Evolutionary conservation across 2,797 vertebrate genomes (phyloP).

Genomic region (Rhinoraja longicauda): DNA sequence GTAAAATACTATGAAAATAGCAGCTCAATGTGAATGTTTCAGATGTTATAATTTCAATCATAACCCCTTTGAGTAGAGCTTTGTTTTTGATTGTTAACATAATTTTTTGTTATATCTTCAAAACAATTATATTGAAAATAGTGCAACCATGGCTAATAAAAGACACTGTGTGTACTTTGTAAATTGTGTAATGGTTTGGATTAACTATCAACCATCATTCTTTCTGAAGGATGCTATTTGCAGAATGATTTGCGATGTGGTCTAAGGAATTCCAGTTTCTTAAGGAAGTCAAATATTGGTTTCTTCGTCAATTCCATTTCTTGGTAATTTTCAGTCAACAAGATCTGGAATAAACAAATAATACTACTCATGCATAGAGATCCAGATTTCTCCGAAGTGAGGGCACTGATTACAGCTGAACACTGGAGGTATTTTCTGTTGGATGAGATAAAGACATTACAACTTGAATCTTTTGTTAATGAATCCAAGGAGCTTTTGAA

Average conservation of each 20-base stretch:
- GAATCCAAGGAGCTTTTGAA: slow-evolving; percentile 17
- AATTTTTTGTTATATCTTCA: neutral
- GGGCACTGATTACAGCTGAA: neutral
- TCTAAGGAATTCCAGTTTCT: neutral
- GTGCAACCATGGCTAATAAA: neutral
- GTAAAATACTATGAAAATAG: neutral
- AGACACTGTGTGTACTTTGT: neutral
- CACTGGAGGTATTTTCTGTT: slow-evolving; percentile 7
- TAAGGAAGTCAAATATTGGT: neutral
- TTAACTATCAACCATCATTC: neutral
- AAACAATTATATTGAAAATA: neutral
- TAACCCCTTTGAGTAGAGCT: neutral
- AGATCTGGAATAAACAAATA: neutral
- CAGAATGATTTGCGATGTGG: neutral
- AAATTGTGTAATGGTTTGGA: neutral
- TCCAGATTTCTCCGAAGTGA: neutral
- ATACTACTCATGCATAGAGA: neutral
- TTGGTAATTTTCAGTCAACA: neutral
- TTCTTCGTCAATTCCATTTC: no score
- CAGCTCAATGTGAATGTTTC: neutral
- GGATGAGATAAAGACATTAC: slow-evolving; percentile 1
- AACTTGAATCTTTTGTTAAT: slow-evolving; percentile 32
- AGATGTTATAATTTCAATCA: neutral
- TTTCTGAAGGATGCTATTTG: neutral
- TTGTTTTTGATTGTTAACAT: neutral